Base-by-base conservation (phyloP, 2,797 vertebrate genomes). In the Coracias cyanogaster region DNA sequence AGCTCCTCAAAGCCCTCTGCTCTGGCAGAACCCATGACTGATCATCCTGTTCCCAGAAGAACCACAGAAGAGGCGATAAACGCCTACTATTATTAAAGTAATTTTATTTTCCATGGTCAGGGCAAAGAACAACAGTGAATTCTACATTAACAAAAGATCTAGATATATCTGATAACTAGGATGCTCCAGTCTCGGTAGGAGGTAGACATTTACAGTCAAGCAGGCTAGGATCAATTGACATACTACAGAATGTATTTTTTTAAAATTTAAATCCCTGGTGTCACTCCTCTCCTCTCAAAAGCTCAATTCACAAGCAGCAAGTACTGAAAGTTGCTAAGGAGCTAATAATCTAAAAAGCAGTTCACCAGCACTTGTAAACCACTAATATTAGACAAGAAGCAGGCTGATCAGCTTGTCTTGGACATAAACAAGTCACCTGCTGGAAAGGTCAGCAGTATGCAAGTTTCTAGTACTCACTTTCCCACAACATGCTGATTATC, bases 361-460 rank as follows among this genome's bases (percentile, higher is more conserved):
- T 54, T 80, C 67, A 77, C 12, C 33, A 71, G 33, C 41, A 35
- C 60, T 18, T 48, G 21, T 21, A 84, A 85, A 92, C 31, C 29
- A 82, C 48, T 54, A 46, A 4, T 11, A 48, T 21, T 20, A 61
- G 61, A 69, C 52, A 62, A 86, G 41, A 64, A 90, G 25, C 45
- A 89, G 61, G 29, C 26, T 10, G 11, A 94, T 54, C 55, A 73
- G 70, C 24, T 65, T 33, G 29, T 33, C 46, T 57, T 9, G 37
- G 54, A 51, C 46, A 85, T 41, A 86, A 84, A 77, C 48, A 91
- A 94, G 74, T 26, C 49, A 74, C 37, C 61, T 43, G 33, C 37
- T 72, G 69, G 72, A 69, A 78, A 93, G 80, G 54, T 61, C 45
- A 83, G 69, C 0, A 0, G 19, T 15, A 35, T 74, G 21, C 52